phyloP scores from a whole-genome alignment of 2,797 vertebrate species.

The Mastacembelus armatus region DNA sequence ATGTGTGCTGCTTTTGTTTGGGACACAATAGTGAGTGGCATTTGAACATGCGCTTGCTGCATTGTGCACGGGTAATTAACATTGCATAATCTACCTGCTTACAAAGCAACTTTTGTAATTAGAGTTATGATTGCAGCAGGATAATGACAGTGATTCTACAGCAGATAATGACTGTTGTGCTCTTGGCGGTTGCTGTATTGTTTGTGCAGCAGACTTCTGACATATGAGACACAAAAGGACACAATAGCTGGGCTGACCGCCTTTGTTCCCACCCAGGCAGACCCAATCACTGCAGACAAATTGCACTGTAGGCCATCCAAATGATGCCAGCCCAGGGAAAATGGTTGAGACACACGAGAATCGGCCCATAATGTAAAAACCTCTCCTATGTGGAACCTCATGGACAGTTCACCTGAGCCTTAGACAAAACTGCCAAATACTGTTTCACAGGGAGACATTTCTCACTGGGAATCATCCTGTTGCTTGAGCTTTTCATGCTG shows the following conservation, averaged over 20 bases:
- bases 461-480: slow-evolving; percentile 21
- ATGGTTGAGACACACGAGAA: slow-evolving; percentile 72
- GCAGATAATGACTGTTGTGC: slow-evolving; percentile 78
- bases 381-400: slow-evolving; percentile 33
- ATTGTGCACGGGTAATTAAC: slow-evolving; percentile 79
- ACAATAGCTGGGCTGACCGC: slow-evolving; percentile 72
- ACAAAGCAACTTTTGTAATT: slow-evolving; percentile 87
- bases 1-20: slow-evolving; percentile 52
- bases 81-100: slow-evolving; percentile 83
- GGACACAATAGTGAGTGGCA: slow-evolving; percentile 74
- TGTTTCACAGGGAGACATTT: slow-evolving; percentile 30
- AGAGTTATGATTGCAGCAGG: slow-evolving; percentile 82
- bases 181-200: slow-evolving; percentile 76
- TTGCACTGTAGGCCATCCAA: slow-evolving; percentile 71
- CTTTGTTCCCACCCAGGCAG: slow-evolving; percentile 78
- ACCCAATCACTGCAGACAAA: slow-evolving; percentile 82
- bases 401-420: slow-evolving; percentile 50
- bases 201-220: slow-evolving; percentile 80
- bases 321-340: slow-evolving; percentile 70
- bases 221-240: slow-evolving; percentile 83
- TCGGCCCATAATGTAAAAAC: slow-evolving; percentile 64
- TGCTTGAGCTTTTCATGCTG: slow-evolving; percentile 12
- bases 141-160: slow-evolving; percentile 79
- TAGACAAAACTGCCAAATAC: slow-evolving; percentile 20
- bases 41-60: slow-evolving; percentile 69